Conservation (phyloP, 2,113 vertebrate genomes). For the Eulemur rufifrons region DNA sequence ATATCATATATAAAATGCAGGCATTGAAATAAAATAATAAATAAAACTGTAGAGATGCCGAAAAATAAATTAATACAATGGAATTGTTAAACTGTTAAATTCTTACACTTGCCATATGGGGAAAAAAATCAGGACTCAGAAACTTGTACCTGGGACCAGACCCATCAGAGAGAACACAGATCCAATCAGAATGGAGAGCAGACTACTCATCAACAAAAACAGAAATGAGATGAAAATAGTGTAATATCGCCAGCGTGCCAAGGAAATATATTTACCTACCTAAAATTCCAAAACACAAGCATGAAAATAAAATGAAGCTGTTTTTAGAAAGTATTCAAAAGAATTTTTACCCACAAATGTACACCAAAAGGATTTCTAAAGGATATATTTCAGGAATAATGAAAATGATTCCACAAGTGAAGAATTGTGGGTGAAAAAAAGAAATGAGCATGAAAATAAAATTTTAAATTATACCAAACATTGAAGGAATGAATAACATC, state of each 20-base stretch:
- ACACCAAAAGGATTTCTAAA: neutral
- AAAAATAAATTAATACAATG: neutral
- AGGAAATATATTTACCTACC: neutral
- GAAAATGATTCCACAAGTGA: neutral
- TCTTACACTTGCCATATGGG: neutral
- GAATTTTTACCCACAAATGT: neutral
- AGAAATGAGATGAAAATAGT: neutral
- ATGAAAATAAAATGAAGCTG: neutral
- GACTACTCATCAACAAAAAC: neutral
- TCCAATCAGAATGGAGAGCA: neutral
- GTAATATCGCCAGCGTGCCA: neutral
- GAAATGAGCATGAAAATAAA: neutral
- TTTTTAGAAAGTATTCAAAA: neutral
- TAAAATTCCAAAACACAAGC: neutral
- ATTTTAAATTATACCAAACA: neutral
- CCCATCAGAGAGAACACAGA: neutral
- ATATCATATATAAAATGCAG: neutral
- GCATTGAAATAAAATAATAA: neutral
- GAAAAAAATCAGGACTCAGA: neutral
- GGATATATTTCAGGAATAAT: neutral
- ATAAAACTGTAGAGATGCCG: neutral
- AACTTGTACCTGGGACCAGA: neutral
- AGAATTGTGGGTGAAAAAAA: accelerated
- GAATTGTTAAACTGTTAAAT: no score
- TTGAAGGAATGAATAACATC: no score